Percentiles rank a stretch among this genome's conserved stretches.
phyloP scores from a whole-genome alignment of 2,888 invertebrate genomes.

The Lypha dubia region DNA sequence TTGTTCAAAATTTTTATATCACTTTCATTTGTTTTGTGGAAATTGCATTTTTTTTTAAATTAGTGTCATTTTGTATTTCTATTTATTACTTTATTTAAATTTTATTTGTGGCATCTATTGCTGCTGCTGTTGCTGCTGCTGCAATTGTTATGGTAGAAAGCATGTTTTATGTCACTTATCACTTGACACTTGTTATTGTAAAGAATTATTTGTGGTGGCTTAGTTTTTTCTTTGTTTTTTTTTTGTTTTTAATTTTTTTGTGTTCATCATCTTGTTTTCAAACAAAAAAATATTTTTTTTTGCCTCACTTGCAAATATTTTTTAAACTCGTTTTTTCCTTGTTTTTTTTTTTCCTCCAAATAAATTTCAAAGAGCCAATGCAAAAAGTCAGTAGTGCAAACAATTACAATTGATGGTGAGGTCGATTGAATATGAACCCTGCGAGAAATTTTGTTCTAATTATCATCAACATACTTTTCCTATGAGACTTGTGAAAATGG shows the following conservation, averaged over 20 bases:
- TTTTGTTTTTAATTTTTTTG: constrained; percentile 44
- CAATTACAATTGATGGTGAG: not conserved
- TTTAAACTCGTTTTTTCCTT: constrained; percentile 21
- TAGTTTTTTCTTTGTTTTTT: no score
- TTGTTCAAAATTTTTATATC: constrained; percentile 8
- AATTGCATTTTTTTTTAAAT: constrained; percentile 49
- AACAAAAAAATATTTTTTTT: constrained; percentile 62
- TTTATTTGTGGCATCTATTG: constrained; percentile 42
- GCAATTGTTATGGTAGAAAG: constrained; percentile 66
- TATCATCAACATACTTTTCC: no score
- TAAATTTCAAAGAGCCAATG: constrained; percentile 54
- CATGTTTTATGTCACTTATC: constrained; percentile 82
- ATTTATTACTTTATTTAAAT: constrained; percentile 12
- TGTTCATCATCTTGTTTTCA: constrained; percentile 66
- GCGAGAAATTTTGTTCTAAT: no score
- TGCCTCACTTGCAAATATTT: constrained; percentile 70
- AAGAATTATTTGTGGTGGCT: constrained; percentile 71
- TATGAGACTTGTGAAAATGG: no score
- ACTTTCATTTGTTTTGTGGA: constrained; percentile 14
- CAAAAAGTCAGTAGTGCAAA: constrained; percentile 1
- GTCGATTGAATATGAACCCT: not conserved
- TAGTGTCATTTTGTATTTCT: constrained; percentile 47
- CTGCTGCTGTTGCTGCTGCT: constrained; percentile 16
- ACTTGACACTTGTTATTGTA: constrained; percentile 79
- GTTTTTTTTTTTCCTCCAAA: constrained; percentile 26